Percentiles rank a stretch among this genome's conserved stretches.
phyloP scores from a whole-genome alignment of 2,797 vertebrate genomes.

The Sylvia borin region DNA sequence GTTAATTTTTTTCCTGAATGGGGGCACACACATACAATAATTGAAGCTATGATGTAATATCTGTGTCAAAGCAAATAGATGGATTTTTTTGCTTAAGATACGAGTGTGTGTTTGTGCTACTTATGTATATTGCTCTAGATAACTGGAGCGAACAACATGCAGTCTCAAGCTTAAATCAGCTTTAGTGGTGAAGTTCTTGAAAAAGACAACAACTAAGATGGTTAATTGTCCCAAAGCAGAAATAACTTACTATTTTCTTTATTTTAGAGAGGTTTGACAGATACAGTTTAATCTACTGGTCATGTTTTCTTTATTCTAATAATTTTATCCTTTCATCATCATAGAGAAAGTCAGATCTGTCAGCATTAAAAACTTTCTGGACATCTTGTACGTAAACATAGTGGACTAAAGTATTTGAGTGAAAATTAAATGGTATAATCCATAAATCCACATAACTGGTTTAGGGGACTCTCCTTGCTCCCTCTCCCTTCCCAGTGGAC shows the following conservation, averaged over 20 bases:
- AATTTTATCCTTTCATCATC: not conserved
- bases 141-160: not conserved
- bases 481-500: accelerated
- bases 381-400: not conserved
- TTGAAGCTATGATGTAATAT: not conserved
- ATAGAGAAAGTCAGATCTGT: not conserved
- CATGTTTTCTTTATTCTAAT: not conserved
- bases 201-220: not conserved
- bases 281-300: not conserved
- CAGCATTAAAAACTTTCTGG: not conserved
- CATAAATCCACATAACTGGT: not conserved
- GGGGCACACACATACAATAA: not conserved
- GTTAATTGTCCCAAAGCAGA: not conserved
- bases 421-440: not conserved
- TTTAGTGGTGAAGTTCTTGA: not conserved
- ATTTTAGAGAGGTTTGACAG: not conserved
- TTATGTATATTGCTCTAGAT: not conserved
- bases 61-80: not conserved
- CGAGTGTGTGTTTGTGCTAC: not conserved
- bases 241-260: not conserved
- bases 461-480: not conserved
- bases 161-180: not conserved
- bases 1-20: not conserved
- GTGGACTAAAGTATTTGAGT: not conserved
- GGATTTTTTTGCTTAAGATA: not conserved